Base-by-base conservation (phyloP, 2,113 vertebrate genomes). In the Gymnarchus niloticus region DNA sequence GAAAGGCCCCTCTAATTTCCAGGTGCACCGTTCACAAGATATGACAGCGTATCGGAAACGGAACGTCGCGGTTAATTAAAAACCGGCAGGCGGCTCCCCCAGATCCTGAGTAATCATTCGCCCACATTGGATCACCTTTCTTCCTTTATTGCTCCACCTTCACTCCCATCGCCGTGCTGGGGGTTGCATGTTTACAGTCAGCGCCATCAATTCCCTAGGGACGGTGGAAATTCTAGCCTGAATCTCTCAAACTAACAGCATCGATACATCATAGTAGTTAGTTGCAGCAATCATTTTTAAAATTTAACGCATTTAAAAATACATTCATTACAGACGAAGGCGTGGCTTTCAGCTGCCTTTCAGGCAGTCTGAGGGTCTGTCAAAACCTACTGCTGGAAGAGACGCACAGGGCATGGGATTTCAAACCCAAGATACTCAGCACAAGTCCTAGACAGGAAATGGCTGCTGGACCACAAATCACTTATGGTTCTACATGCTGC, bases 231-330 rank as follows among this genome's bases (percentile, higher is more conserved):
- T 48, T 77, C 69, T 49, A 77, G n/a, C n/a, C 44, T 25, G 84
- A 85, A 69, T 51, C 25, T 56, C 28, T 85, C 46, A 85, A 85
- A 85, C 51, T 23, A 49, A 19, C 41, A 56, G 77, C 84, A 77
- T 85, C 69, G 56, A 77, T 85, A 85, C 77, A 69, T 77, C 84
- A 85, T 76, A n/a, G 12, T 65, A 56, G 61, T 77, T 77, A 85
- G 56, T 85, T 85, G 65, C 49, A 76, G 69, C 51, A 76, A 77
- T 41, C 10, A 85, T 17, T 76, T 17, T 76, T 46, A 51, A 83
- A 56, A n/a, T n/a, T n/a, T n/a, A 56, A 28, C 12, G 33, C 46
- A 25, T 85, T 85, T 85, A 85, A 85, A 85, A 85, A 85, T 85
- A 56, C 84, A 85, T 65, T 77, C 61, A 37, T 23, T 0, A 19